Evolutionary conservation across 30 jellyfish, hydroid and myxozoan species (phyloP).

Genomic region (Pelagia noctiluca): DNA sequence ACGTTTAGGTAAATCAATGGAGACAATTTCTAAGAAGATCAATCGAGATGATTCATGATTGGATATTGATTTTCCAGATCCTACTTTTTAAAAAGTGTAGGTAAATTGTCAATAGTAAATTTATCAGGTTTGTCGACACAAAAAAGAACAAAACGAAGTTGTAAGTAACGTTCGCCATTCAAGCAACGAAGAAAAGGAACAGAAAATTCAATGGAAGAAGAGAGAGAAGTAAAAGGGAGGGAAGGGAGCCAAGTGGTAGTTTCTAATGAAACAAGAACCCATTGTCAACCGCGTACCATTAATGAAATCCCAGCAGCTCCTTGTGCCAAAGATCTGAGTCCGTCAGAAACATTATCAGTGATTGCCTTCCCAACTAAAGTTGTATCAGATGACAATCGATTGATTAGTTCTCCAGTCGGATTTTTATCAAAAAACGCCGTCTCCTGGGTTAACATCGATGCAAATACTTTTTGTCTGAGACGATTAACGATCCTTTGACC

Average conservation of each 20-base stretch:
- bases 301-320: constrained; percentile 96
- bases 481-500: constrained; percentile 95
- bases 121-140: no score
- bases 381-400: constrained; percentile 95
- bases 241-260: background rate
- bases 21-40: no score
- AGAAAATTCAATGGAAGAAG: no score
- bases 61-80: no score
- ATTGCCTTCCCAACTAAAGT: constrained; percentile 94
- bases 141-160: no score
- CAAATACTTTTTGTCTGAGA: constrained; percentile 77
- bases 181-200: no score
- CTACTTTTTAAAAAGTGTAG: no score
- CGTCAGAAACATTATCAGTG: constrained; percentile 98
- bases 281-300: constrained; percentile 81
- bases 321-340: constrained; percentile 87
- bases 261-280: background rate
- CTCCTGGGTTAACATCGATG: constrained; percentile 88
- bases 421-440: constrained; percentile 95
- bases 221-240: no score
- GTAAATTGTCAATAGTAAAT: no score
- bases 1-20: background rate
- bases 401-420: constrained; percentile 97
- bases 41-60: no score
- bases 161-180: no score